Evolutionary conservation across 2,113 vertebrate species (phyloP).

Genomic region (Myotis yumanensis): DNA sequence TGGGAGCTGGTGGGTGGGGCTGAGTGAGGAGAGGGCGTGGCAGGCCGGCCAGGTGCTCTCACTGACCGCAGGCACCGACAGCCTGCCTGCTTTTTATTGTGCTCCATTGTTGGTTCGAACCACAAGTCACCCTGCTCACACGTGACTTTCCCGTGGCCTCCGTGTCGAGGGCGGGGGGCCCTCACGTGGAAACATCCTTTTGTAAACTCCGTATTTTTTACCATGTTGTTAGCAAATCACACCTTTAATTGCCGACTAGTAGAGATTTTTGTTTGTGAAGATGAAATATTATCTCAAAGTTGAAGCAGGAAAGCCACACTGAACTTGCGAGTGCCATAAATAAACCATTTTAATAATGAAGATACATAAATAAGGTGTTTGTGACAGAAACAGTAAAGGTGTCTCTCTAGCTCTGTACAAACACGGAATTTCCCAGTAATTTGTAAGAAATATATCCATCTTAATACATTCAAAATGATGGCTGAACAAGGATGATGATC

Average conservation of each 20-base stretch:
- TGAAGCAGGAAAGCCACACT: conserved; percentile 59
- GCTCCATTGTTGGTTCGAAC: not conserved
- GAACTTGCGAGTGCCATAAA: conserved; percentile 81
- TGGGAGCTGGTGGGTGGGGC: too few species aligned
- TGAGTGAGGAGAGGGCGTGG: too few species aligned
- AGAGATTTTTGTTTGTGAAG: not conserved
- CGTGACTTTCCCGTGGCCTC: too few species aligned
- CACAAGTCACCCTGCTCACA: not conserved
- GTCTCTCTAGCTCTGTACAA: conserved; percentile 76
- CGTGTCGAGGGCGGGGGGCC: too few species aligned
- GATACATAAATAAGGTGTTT: conserved; percentile 84
- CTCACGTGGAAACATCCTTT: not conserved
- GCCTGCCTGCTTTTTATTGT: too few species aligned
- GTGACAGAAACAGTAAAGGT: conserved; percentile 74
- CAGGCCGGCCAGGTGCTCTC: too few species aligned
- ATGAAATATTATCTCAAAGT: not conserved
- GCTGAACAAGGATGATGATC: conserved; percentile 66
- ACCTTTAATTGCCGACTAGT: not conserved
- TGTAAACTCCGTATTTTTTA: not conserved
- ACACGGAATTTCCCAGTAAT: conserved; percentile 64
- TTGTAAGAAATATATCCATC: conserved; percentile 77
- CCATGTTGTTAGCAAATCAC: not conserved
- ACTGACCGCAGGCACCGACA: too few species aligned
- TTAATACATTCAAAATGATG: conserved; percentile 79
- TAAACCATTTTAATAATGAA: conserved; percentile 85